Evolutionary conservation across 2,797 vertebrate genomes (phyloP).

Genomic region (Diceros bicornis): DNA sequence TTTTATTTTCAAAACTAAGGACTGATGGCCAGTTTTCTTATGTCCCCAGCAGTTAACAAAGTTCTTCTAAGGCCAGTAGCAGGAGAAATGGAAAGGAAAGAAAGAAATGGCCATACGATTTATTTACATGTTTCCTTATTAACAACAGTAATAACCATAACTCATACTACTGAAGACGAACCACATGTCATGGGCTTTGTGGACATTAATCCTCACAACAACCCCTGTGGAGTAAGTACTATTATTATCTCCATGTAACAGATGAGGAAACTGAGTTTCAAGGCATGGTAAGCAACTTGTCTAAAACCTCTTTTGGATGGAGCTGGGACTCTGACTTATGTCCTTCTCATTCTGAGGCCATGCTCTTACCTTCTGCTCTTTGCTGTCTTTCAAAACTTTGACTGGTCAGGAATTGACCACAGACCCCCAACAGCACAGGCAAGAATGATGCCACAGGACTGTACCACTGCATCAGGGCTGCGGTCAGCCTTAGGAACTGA

Average conservation of each 20-base stretch:
- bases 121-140: not conserved
- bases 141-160: too few relatives aligned
- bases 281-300: not conserved
- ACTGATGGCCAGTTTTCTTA: not conserved
- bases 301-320: not conserved
- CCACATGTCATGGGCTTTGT: rapidly evolving
- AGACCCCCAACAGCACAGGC: not conserved
- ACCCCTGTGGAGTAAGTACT: not conserved
- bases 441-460: not conserved
- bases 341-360: not conserved
- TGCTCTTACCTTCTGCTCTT: not conserved
- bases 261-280: not conserved
- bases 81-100: not conserved
- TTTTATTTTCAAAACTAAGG: not conserved
- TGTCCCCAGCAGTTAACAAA: not conserved
- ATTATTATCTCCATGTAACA: not conserved
- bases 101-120: not conserved
- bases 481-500: not conserved
- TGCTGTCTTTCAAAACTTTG: not conserved
- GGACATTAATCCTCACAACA: not conserved
- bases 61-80: not conserved
- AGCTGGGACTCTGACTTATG: not conserved
- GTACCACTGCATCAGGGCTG: not conserved
- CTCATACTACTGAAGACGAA: not conserved
- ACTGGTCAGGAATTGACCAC: not conserved